phyloP scores from a whole-genome alignment of 2,797 vertebrate genomes.

The Discoglossus pictus region DNA sequence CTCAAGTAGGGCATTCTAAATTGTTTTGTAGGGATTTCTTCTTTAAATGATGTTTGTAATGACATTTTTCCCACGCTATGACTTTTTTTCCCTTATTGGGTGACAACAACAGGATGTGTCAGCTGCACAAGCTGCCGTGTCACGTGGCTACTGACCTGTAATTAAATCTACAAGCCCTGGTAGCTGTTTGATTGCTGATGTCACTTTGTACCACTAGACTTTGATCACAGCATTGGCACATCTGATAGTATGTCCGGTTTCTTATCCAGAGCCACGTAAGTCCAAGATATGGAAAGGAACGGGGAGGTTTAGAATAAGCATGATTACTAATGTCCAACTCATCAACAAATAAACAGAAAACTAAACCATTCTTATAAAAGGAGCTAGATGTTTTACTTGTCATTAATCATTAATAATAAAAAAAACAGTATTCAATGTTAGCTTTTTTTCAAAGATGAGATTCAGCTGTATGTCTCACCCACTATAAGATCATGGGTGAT shows the following conservation, averaged over 20 bases:
- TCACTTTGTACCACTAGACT: conserved; percentile 26
- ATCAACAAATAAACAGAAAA: too few relatives aligned
- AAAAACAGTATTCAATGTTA: too few relatives aligned
- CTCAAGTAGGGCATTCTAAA: too few relatives aligned
- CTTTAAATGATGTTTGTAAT: too few relatives aligned
- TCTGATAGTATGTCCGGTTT: neutral
- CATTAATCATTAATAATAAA: too few relatives aligned
- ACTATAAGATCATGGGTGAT: too few relatives aligned
- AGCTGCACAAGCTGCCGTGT: conserved; percentile 1
- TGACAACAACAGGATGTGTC: conserved; percentile 17
- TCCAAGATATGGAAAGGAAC: conserved; percentile 27
- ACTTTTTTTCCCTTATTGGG: neutral
- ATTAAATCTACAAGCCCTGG: conserved; percentile 22
- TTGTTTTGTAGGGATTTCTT: too few relatives aligned
- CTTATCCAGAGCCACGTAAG: conserved; percentile 25
- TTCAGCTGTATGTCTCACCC: too few relatives aligned
- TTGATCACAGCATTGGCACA: conserved; percentile 33
- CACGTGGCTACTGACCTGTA: conserved; percentile 5
- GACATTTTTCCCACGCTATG: too few relatives aligned
- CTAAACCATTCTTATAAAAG: too few relatives aligned
- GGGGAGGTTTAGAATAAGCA: neutral
- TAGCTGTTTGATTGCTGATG: conserved; percentile 23
- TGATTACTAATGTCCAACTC: neutral
- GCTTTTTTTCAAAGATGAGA: too few relatives aligned
- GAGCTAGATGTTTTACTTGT: too few relatives aligned